phyloP scores from a whole-genome alignment of 2,888 invertebrate genomes.

The Merodon equestris region DNA sequence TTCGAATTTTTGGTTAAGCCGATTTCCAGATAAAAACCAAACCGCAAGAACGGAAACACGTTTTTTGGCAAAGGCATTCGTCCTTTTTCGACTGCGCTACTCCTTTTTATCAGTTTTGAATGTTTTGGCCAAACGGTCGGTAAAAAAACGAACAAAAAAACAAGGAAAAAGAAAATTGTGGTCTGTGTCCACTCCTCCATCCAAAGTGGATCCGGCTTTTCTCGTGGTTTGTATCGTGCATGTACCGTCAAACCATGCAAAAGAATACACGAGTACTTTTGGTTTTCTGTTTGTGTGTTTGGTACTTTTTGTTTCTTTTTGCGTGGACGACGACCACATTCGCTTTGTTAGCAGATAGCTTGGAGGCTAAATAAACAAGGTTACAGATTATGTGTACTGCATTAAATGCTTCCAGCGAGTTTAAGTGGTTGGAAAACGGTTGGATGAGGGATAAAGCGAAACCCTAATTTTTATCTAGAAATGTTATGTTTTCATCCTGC shows the following conservation, averaged over 20 bases:
- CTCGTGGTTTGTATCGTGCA: constrained; percentile 27
- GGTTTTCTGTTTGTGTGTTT: too few relatives aligned
- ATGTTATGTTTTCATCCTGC: too few relatives aligned
- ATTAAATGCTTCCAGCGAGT: constrained; percentile 1
- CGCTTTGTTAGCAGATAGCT: constrained; percentile 30
- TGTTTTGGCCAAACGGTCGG: constrained; percentile 24
- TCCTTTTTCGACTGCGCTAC: constrained; percentile 14
- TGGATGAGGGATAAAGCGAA: neutral
- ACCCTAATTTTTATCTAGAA: neutral
- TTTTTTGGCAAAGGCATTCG: constrained; percentile 57
- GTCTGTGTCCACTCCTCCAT: constrained; percentile 23
- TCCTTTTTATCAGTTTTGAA: constrained; percentile 28
- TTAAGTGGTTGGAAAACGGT: neutral
- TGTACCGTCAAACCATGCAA: constrained; percentile 34
- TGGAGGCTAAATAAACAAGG: constrained; percentile 29
- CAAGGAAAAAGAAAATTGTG: constrained; percentile 8
- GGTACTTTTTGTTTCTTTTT: neutral
- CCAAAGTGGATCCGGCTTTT: constrained; percentile 41
- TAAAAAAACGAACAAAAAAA: too few relatives aligned
- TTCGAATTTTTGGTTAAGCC: constrained; percentile 58
- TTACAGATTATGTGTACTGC: constrained; percentile 16
- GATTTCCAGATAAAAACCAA: constrained; percentile 62
- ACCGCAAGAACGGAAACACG: constrained; percentile 53
- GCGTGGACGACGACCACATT: constrained; percentile 23
- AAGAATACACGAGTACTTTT: constrained; percentile 1